phyloP scores from a whole-genome alignment of 2,888 invertebrate species.

The Trileptium ribeirensis region DNA sequence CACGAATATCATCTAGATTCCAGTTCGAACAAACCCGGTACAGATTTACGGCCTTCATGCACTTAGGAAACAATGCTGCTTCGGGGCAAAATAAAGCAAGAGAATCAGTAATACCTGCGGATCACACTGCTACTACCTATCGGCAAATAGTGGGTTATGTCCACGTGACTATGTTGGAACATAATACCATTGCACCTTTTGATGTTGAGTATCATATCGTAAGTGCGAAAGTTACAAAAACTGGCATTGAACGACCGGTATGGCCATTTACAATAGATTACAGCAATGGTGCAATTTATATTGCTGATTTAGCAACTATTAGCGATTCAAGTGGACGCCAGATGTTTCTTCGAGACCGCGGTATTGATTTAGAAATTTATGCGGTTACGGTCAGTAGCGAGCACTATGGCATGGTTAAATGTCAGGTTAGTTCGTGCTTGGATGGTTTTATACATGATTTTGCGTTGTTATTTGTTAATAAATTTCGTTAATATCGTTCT shows the following conservation, averaged over 20 bases:
- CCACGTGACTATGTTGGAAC: neutral
- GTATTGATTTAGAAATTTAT: neutral
- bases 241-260: neutral
- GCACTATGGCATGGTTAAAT: neutral
- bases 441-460: too few species aligned
- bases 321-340: neutral
- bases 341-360: neutral
- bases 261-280: neutral
- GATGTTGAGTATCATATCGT: neutral
- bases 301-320: neutral
- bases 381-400: neutral
- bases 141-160: neutral
- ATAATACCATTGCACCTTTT: neutral
- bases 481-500: too few species aligned
- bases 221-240: neutral
- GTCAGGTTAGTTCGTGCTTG: neutral
- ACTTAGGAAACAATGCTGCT: neutral
- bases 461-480: too few species aligned
- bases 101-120: too few species aligned
- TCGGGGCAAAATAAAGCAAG: neutral
- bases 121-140: too few species aligned
- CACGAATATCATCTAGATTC: neutral
- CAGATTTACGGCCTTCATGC: neutral
- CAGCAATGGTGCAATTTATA: neutral
- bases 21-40: neutral